Conservation (phyloP, 30 jellyfish, hydroid and myxozoan species). For the Aurelia sp. region DNA sequence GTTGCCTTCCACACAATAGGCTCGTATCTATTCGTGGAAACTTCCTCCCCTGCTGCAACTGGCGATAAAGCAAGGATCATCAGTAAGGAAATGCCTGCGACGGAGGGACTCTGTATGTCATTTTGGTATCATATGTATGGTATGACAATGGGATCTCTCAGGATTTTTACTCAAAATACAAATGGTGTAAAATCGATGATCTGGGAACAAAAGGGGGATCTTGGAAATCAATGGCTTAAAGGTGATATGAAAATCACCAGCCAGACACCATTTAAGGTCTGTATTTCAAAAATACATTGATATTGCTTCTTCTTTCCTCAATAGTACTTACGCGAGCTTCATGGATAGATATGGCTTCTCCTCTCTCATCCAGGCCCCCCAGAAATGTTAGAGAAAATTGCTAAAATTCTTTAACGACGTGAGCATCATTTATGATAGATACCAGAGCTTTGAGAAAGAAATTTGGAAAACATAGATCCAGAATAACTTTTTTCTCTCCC, state of each 20-base stretch:
- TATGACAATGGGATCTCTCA: slow-evolving; percentile 65
- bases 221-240: slow-evolving; percentile 79
- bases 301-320: no score
- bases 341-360: no score
- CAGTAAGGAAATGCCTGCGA: slow-evolving; percentile 65
- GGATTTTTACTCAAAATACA: slow-evolving; percentile 36
- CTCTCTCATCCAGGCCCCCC: no score
- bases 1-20: slow-evolving; percentile 29
- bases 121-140: slow-evolving; percentile 96
- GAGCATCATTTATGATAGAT: no score
- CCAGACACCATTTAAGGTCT: slow-evolving; percentile 51
- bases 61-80: slow-evolving; percentile 83
- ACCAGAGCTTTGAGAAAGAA: no score
- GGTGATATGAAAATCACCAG: slow-evolving; percentile 53
- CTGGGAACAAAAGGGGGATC: slow-evolving; percentile 84
- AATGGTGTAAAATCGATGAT: neutral
- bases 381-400: no score
- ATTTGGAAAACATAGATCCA: no score
- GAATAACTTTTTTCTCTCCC: no score
- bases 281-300: no score
- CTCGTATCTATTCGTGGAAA: slow-evolving; percentile 75
- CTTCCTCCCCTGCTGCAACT: slow-evolving; percentile 93
- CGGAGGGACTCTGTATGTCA: slow-evolving; percentile 65
- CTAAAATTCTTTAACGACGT: no score
- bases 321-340: no score